phyloP scores from a whole-genome alignment of 1,140 invertebrate species.

The Phortica variegata region DNA sequence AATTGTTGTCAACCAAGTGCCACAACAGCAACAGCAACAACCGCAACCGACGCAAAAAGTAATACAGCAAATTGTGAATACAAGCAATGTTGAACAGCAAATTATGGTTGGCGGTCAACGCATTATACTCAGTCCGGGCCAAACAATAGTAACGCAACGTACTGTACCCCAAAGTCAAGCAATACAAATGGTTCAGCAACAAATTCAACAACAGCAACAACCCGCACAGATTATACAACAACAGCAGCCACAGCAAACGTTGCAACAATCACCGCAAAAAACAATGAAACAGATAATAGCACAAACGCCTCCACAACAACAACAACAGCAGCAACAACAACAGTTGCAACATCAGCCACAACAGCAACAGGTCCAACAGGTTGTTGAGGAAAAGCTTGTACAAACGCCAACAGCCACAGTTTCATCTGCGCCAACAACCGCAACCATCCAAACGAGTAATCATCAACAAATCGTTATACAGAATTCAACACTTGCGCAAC shows the following conservation, averaged over 20 bases:
- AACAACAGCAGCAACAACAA: constrained; percentile 25
- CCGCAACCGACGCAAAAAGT: constrained; percentile 46
- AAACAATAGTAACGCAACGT: constrained; percentile 50
- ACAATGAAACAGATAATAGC: constrained; percentile 23
- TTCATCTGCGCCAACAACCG: constrained; percentile 25
- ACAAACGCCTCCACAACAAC: constrained; percentile 36
- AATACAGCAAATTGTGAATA: constrained; percentile 55
- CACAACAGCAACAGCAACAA: background rate
- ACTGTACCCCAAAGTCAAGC: constrained; percentile 45
- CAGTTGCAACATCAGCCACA: constrained; percentile 39
- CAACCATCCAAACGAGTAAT: constrained; percentile 22
- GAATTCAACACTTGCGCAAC: constrained; percentile 72
- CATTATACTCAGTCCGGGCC: constrained; percentile 51
- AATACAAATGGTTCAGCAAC: constrained; percentile 47
- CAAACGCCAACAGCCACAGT: constrained; percentile 19
- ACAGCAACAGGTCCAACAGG: constrained; percentile 41
- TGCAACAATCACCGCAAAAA: constrained; percentile 29
- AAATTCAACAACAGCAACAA: constrained; percentile 46
- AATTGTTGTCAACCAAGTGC: constrained; percentile 30
- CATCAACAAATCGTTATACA: constrained; percentile 73
- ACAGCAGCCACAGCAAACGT: constrained; percentile 29
- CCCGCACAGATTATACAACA: constrained; percentile 1
- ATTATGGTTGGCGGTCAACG: constrained; percentile 51
- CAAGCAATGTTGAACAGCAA: constrained; percentile 54
- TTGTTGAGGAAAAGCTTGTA: constrained; percentile 31